Conservation (phyloP, 2,797 vertebrate genomes). For the Acipenser ruthenus region DNA sequence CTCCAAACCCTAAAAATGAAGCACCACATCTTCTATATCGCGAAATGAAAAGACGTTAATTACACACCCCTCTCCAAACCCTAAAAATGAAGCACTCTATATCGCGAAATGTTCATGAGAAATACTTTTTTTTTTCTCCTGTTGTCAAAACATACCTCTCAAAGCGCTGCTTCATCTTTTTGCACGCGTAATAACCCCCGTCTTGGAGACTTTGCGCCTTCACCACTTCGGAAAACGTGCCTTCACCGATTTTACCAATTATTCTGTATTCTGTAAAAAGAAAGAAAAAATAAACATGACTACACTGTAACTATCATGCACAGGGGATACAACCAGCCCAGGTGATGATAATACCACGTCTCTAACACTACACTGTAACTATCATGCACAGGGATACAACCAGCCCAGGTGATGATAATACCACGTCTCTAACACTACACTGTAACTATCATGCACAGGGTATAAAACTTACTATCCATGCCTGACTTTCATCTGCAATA, state of each 20-base stretch:
- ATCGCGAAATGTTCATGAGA: neutral
- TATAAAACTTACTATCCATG: slow-evolving; percentile 48
- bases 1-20: neutral
- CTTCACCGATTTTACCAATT: slow-evolving; percentile 77
- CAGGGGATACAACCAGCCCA: no score
- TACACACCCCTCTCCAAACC: neutral
- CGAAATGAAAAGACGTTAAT: neutral
- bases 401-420: no score
- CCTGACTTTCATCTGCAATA: slow-evolving; percentile 18
- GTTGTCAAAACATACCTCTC: slow-evolving; percentile 59
- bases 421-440: no score
- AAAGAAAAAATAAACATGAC: slow-evolving; percentile 12
- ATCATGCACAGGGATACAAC: no score
- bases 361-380: no score
- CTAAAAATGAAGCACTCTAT: neutral
- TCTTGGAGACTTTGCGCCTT: slow-evolving; percentile 75
- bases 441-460: no score
- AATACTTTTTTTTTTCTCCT: neutral
- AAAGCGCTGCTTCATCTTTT: slow-evolving; percentile 75
- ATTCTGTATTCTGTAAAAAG: slow-evolving; percentile 66
- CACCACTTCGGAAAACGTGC: slow-evolving; percentile 77
- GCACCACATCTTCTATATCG: neutral
- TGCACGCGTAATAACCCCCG: slow-evolving; percentile 72
- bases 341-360: no score
- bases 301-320: no score